These are phyloP conservation scores for Beaufortia kweichowensis DNA, from an alignment of 2,113 vertebrate genomes.

Conservation along the genomic window DNA sequence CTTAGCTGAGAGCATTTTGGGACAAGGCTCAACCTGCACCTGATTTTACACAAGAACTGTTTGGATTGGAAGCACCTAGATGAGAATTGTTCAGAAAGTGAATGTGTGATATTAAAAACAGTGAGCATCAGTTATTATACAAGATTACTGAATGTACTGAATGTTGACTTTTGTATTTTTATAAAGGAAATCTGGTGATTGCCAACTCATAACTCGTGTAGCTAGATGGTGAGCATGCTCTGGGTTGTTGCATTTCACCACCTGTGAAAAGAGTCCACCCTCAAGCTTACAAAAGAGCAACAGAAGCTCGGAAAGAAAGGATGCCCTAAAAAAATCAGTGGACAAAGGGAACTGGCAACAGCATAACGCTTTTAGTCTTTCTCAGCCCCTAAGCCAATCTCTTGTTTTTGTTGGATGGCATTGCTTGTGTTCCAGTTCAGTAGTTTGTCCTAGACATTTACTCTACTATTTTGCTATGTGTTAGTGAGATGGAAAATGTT, in stretches of 20 bases:
- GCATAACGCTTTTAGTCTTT: not conserved
- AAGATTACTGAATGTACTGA: too few relatives aligned
- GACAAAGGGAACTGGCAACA: conserved; percentile 30
- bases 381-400: conserved; percentile 4
- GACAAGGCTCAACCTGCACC: conserved; percentile 27
- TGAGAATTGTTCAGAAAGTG: not conserved
- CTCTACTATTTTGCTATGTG: conserved; percentile 4
- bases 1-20: conserved; percentile 12
- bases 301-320: not conserved
- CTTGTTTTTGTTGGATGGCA: conserved; percentile 32
- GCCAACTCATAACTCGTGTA: too few relatives aligned
- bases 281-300: not conserved
- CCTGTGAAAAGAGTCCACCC: too few relatives aligned
- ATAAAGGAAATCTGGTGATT: too few relatives aligned
- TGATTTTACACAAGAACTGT: conserved; percentile 5
- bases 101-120: not conserved
- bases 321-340: conserved; percentile 13
- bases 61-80: not conserved
- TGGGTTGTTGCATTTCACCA: too few relatives aligned
- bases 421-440: conserved; percentile 26
- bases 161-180: too few relatives aligned
- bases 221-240: too few relatives aligned
- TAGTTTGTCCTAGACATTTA: conserved; percentile 17
- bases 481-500: conserved; percentile 2
- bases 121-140: too few relatives aligned